Base-by-base conservation (phyloP, 2,888 invertebrate genomes). In the Blastobasis adustella region DNA sequence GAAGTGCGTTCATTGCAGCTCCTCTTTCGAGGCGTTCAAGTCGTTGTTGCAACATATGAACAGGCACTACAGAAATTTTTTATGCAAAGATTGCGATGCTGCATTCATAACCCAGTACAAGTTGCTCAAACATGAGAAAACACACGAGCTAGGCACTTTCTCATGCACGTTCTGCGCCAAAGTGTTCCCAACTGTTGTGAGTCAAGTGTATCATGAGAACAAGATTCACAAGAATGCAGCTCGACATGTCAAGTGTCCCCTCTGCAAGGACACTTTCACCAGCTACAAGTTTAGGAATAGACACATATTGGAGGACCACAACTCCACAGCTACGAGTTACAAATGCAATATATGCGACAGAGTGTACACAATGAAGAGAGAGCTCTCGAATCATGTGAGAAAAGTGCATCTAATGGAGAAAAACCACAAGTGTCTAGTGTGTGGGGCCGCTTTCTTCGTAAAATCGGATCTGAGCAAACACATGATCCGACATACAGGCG, bases 281-380 rank as follows among this genome's bases (percentile, higher is more conserved):
- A 51, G 52, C 23, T 55, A 62, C 41, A 39, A 53, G 7, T 43
- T 54, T 43, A 63, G 65, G 45, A 56, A 56, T 4, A 55, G 54
- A 3, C 66, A 67, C 51, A 47, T 62, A 47, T 8, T 49, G 0
- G 46, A 56, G 37, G 53, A 49, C 3, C 68, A 68, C 44, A 62
- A 59, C 4, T 54, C 58, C 5, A 9, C 10, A 6, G 54, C 10
- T 0, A 56, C 61, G 0, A 57, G 72, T 23, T 23, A 23, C 0
- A 73, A 71, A 49, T 79, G 79, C 48, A 65, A 68, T 10, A 72
- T 73, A 2, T 79, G 79, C 45, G 74, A 74, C 1, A 60, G 69
- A 9, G 65, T 58, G 6, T 79, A 76, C 46, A 64, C 63, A 0
- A 69, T 63, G 0, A 66, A 70, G 36, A 62, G 69, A 23, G 63